Percentiles rank a stretch among this genome's conserved stretches.
phyloP scores from a whole-genome alignment of 2,797 vertebrate species.

The Rhadinocentrus ornatus region DNA sequence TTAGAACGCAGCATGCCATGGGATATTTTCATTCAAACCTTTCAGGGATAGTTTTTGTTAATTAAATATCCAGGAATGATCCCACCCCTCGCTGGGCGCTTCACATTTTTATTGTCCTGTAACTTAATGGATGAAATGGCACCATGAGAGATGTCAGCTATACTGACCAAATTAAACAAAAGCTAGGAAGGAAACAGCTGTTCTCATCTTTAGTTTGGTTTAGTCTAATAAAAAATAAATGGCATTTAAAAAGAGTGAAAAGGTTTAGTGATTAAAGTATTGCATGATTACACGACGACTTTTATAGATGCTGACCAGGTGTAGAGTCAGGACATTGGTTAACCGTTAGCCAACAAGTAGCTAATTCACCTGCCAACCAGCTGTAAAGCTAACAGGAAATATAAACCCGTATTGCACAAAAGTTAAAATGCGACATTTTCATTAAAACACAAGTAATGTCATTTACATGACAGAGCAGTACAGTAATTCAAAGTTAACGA shows the following conservation, averaged over 20 bases:
- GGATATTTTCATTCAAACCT: background rate
- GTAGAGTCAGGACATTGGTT: background rate
- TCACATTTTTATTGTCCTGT: background rate
- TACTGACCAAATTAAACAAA: too few species aligned
- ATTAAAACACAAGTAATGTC: background rate
- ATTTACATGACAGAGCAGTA: background rate
- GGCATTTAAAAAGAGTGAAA: background rate
- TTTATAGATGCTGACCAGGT: background rate
- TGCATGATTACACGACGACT: too few species aligned
- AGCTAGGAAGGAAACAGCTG: background rate
- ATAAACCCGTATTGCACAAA: too few species aligned
- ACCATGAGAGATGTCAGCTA: background rate
- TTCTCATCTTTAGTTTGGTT: too few species aligned
- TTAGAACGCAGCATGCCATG: background rate
- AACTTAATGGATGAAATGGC: background rate
- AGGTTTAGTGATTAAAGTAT: background rate
- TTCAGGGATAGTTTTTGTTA: background rate
- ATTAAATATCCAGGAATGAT: background rate
- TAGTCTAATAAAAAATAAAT: background rate
- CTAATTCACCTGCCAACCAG: background rate
- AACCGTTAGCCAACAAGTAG: background rate
- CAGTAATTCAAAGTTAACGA: background rate
- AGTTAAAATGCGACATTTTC: accelerated
- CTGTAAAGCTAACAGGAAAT: background rate
- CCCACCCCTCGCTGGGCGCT: background rate